Conservation (phyloP, 2,888 invertebrate species). For the Pycnomerus fuliginosus region DNA sequence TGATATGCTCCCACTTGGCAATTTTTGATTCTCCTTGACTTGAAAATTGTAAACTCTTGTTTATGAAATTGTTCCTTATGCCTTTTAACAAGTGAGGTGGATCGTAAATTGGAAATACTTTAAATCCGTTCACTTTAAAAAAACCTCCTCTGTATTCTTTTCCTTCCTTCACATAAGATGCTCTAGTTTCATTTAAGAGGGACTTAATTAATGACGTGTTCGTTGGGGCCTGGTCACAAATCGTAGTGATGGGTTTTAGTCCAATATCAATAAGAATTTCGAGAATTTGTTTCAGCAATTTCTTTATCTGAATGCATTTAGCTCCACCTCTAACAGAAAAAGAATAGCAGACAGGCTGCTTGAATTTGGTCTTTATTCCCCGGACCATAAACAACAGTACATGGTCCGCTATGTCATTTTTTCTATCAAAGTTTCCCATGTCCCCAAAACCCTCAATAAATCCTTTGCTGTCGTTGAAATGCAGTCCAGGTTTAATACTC, state of each 20-base stretch:
- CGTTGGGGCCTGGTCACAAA: conserved; percentile 5
- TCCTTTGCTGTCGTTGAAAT: too few relatives aligned
- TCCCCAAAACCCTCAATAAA: neutral
- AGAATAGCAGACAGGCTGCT: conserved; percentile 1
- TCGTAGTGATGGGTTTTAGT: conserved; percentile 1
- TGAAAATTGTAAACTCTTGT: neutral
- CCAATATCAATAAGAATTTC: neutral
- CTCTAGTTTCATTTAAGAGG: too few relatives aligned
- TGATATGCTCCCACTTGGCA: conserved; percentile 1
- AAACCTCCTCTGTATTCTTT: neutral
- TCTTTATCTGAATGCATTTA: neutral
- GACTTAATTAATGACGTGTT: conserved; percentile 3
- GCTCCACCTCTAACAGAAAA: conserved; percentile 1
- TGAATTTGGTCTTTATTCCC: conserved; percentile 1
- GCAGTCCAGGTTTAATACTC: too few relatives aligned
- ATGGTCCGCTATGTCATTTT: neutral
- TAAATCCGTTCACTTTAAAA: neutral
- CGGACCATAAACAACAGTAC: conserved; percentile 1
- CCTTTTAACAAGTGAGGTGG: too few relatives aligned
- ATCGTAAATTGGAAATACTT: conserved; percentile 1
- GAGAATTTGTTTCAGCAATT: neutral
- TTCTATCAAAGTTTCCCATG: neutral
- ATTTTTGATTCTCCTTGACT: neutral
- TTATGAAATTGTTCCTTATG: conserved; percentile 2
- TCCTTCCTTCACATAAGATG: neutral